These are phyloP conservation scores for Drosophila ustulata DNA, from an alignment of 2,888 invertebrate genomes.

Conservation along the genomic window DNA sequence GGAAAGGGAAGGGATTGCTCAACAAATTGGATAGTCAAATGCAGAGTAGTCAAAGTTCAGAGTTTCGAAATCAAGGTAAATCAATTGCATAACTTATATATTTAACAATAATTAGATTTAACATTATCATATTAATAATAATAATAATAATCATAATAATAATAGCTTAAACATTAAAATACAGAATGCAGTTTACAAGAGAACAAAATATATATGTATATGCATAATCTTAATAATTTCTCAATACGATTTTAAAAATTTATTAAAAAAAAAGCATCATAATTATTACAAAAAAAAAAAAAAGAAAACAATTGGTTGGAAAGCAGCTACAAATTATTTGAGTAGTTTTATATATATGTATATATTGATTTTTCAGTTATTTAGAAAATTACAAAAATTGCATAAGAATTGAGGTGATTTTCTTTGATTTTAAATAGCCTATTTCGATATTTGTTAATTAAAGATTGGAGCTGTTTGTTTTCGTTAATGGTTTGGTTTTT, in stretches of 20 bases:
- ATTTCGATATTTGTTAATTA: constrained; percentile 22
- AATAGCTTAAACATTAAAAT: constrained; percentile 72
- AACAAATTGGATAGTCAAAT: constrained; percentile 41
- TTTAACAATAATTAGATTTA: constrained; percentile 71
- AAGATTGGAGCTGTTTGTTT: constrained; percentile 27
- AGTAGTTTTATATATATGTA: constrained; percentile 10
- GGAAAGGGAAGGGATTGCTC: constrained; percentile 9
- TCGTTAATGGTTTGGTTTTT: constrained; percentile 9
- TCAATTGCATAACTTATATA: constrained; percentile 76
- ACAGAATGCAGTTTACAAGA: constrained; percentile 76
- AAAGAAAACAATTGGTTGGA: constrained; percentile 1
- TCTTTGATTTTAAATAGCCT: constrained; percentile 15
- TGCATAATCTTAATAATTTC: constrained; percentile 23
- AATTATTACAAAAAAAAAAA: not conserved
- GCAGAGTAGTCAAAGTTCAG: constrained; percentile 15
- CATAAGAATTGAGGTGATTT: constrained; percentile 38
- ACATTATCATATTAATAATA: constrained; percentile 49
- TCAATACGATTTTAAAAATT: constrained; percentile 14
- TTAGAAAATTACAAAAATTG: constrained; percentile 75
- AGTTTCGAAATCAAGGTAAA: constrained; percentile 19
- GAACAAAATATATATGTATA: constrained; percentile 28
- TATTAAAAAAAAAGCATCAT: constrained; percentile 16
- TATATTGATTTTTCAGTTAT: constrained; percentile 21
- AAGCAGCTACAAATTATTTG: constrained; percentile 25
- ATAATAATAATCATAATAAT: constrained; percentile 55